phyloP scores from a whole-genome alignment of 2,888 invertebrate species.

The Thecophora atra region DNA sequence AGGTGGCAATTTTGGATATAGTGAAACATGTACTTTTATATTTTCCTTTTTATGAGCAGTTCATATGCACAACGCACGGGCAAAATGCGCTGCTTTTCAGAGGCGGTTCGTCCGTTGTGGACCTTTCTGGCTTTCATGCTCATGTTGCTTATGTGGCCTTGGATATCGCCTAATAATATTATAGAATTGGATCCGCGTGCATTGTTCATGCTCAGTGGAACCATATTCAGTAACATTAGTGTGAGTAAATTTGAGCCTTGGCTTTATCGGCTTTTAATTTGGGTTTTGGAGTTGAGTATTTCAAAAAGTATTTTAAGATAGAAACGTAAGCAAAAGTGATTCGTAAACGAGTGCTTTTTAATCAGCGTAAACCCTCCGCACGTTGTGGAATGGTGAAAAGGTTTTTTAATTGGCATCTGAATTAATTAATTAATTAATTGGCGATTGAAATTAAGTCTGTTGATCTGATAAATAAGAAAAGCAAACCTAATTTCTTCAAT shows the following conservation, averaged over 20 bases:
- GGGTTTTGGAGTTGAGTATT: conserved; percentile 13
- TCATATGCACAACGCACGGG: conserved; percentile 88
- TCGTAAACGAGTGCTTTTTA: not conserved
- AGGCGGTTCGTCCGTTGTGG: conserved; percentile 88
- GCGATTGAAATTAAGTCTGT: too few species aligned
- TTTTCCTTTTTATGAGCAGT: conserved; percentile 65
- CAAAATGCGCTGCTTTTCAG: conserved; percentile 80
- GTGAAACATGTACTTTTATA: not conserved
- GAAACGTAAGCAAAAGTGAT: not conserved
- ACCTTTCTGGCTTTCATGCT: conserved; percentile 80
- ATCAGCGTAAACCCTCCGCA: not conserved
- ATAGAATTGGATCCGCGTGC: conserved; percentile 85
- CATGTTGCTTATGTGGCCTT: conserved; percentile 83
- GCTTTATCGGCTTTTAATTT: conserved; percentile 9
- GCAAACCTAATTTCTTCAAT: too few species aligned
- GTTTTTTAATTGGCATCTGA: not conserved
- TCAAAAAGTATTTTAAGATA: conserved; percentile 20
- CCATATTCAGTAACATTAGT: conserved; percentile 97
- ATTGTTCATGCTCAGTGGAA: conserved; percentile 89
- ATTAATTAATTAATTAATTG: too few species aligned
- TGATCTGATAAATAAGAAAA: too few species aligned
- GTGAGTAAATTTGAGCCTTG: conserved; percentile 71
- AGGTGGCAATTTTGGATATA: conserved; percentile 61
- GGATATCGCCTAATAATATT: conserved; percentile 82
- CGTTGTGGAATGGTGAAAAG: not conserved